Evolutionary conservation across 2,113 vertebrate genomes (phyloP), one percentile per base, ranked within the genome.

Genomic region (Microcebus tavaratra): DNA sequence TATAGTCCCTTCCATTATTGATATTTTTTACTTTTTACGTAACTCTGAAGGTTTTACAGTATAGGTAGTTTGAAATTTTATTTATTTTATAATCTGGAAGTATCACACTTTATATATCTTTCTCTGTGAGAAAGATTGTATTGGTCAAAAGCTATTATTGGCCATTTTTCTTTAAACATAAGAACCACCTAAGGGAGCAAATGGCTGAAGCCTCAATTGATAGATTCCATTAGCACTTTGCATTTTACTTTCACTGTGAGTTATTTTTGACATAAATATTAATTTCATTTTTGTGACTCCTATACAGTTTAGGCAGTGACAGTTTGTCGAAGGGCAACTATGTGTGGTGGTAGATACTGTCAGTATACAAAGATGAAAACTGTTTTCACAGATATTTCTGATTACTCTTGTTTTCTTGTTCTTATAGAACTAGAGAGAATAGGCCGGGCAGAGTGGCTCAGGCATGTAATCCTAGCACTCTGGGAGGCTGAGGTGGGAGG

Each of bases 11-110:
- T 88, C 61, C 67, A 6, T 91, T 83, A 82, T 45, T 91, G 12
- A 21, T 39, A 88, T 42, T 67, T 72, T 83, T 59, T 89, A 57
- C n/a, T 91, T 81, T 73, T 90, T 91, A 45, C 85, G 11, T 88
- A 70, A 94, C 48, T 95, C 48, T 94, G 76, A 95, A 92, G 17
- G 29, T 86, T 93, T 89, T 97, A 11, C 91, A 94, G 82, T 88
- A 34, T 78, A 15, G 18, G 20, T 91, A 65, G 23, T 65, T 95
- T 80, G 79, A 48, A 76, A 91, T 93, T 45, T 45, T 45, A 45
- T 45, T 88, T 83, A 90, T 90, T 84, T 84, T 88, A 36, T 88
- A 80, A n/a, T 90, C 63, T 90, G 93, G 48, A 90, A 81, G 23
- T 96, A 21, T 67, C 20, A 61, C 61, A 72, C 50, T 88, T 92